These are phyloP conservation scores for Trididemnum miniatum DNA, from an alignment of 23 tunicate species.

Conservation along the genomic window DNA sequence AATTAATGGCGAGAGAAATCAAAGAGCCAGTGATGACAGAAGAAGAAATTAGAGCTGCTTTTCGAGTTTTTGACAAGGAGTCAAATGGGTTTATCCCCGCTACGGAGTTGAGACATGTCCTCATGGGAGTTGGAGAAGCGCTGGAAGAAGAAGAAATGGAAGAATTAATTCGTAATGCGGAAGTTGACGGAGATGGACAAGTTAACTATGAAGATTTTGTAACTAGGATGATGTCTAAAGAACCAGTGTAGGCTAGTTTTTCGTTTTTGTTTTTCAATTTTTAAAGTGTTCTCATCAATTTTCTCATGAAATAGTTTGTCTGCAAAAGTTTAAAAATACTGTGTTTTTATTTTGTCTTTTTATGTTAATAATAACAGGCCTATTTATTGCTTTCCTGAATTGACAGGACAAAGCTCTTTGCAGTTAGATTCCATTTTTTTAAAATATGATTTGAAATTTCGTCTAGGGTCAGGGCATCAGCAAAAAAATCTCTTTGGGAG, in stretches of 20 bases:
- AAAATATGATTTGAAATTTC: too few species aligned
- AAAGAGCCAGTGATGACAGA: constrained; percentile 44
- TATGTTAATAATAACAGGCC: too few species aligned
- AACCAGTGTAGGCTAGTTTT: constrained; percentile 29
- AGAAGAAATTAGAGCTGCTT: constrained; percentile 47
- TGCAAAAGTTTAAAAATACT: too few species aligned
- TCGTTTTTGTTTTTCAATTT: too few species aligned
- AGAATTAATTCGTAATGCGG: constrained; percentile 57
- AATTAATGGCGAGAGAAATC: constrained; percentile 39
- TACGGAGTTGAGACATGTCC: constrained; percentile 50
- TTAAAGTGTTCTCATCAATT: too few species aligned
- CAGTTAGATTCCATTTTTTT: too few species aligned
- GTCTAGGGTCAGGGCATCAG: too few species aligned
- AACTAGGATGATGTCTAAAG: constrained; percentile 46
- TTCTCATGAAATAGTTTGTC: too few species aligned
- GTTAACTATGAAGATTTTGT: constrained; percentile 62
- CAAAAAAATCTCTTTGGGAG: too few species aligned
- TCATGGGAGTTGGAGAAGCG: constrained; percentile 41
- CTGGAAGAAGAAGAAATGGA: constrained; percentile 53
- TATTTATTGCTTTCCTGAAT: too few species aligned
- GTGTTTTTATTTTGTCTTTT: too few species aligned
- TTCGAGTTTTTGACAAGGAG: constrained; percentile 49
- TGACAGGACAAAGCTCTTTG: too few species aligned
- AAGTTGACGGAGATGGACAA: constrained; percentile 68
- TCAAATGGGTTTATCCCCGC: constrained; percentile 59